These are phyloP conservation scores for Heliornis fulica DNA, from an alignment of 2,113 vertebrate genomes.

Conservation along the genomic window DNA sequence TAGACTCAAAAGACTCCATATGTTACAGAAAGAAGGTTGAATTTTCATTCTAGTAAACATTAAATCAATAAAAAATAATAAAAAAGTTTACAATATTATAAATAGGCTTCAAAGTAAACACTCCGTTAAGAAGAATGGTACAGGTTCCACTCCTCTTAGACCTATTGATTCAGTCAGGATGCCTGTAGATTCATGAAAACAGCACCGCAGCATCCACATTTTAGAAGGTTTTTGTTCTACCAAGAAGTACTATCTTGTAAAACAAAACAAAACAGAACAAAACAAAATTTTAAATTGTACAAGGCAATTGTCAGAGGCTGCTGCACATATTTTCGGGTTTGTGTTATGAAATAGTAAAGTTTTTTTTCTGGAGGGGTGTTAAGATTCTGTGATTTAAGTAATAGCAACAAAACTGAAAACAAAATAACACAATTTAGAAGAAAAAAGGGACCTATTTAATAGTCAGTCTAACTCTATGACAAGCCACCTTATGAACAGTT, in stretches of 20 bases:
- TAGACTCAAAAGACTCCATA: not conserved
- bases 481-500: not conserved
- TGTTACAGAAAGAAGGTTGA: not conserved
- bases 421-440: not conserved
- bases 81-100: slow-evolving; percentile 12
- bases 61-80: slow-evolving; percentile 46
- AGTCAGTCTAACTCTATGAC: not conserved
- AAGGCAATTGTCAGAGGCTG: not conserved
- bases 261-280: not conserved
- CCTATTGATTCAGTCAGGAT: slow-evolving; percentile 16
- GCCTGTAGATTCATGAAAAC: slow-evolving; percentile 15
- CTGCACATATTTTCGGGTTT: not conserved
- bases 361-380: not conserved
- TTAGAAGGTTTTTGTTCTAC: not conserved
- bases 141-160: not conserved
- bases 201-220: not conserved
- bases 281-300: not conserved
- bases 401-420: not conserved
- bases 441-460: not conserved
- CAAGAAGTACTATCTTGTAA: not conserved
- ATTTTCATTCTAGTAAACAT: not conserved
- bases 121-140: not conserved
- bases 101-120: slow-evolving; percentile 14
- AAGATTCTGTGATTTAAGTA: not conserved
- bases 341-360: not conserved